phyloP scores from a whole-genome alignment of 2,888 invertebrate genomes.

The Agonum fuliginosum region DNA sequence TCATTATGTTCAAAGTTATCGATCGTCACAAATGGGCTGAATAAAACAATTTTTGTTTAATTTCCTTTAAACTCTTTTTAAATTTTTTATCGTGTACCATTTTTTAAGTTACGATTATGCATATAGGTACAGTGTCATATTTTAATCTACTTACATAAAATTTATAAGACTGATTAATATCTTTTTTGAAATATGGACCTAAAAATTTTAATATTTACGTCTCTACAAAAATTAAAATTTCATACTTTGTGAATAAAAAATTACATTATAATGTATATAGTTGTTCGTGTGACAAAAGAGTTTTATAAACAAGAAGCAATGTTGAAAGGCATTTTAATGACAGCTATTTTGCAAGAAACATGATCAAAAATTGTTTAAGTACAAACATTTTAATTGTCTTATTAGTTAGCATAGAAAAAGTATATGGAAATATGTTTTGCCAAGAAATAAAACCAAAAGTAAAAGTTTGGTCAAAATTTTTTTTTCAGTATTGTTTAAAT shows the following conservation, averaged over 20 bases:
- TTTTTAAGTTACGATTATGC: too few species aligned
- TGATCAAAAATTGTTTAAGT: neutral
- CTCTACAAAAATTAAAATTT: neutral
- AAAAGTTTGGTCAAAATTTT: neutral
- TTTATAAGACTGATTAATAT: too few species aligned
- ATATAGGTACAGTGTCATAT: too few species aligned
- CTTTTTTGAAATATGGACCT: too few species aligned
- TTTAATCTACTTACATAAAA: too few species aligned
- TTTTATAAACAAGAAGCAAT: neutral
- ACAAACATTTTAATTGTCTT: neutral
- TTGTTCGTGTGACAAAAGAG: neutral
- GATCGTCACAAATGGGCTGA: too few species aligned
- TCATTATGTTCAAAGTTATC: too few species aligned
- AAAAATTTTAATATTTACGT: neutral
- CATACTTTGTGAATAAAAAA: neutral
- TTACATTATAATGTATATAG: neutral
- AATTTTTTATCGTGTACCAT: too few species aligned
- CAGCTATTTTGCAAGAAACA: neutral
- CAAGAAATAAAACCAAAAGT: neutral
- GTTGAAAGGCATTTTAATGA: neutral
- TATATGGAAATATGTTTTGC: neutral
- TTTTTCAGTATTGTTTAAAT: too few species aligned
- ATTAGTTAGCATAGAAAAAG: neutral
- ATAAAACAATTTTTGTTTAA: too few species aligned
- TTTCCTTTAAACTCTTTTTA: too few species aligned